A percentile compares a stretch with the other conserved stretches of the same genome.
These are phyloP conservation scores for Rhadinocentrus ornatus DNA, from an alignment of 2,797 vertebrate genomes.

Conservation along the genomic window DNA sequence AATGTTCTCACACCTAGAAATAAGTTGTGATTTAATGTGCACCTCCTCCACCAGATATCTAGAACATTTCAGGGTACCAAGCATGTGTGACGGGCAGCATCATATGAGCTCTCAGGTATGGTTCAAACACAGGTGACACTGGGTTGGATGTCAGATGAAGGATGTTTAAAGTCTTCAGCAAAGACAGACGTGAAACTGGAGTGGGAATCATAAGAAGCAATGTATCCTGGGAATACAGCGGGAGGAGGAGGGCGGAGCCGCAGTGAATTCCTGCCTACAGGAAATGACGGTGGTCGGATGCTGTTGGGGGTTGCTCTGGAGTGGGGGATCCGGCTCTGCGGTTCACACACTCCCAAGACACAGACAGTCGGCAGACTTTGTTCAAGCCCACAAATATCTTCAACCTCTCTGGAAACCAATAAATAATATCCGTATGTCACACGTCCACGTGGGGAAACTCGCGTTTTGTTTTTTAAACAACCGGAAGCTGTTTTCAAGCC, in stretches of 20 bases:
- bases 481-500: background rate
- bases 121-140: too few species aligned
- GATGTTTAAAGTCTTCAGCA: background rate
- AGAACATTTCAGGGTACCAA: too few species aligned
- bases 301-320: constrained; percentile 29
- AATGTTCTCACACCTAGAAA: too few species aligned
- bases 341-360: constrained; percentile 39
- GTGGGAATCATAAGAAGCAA: background rate
- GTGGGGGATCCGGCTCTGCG: constrained; percentile 38
- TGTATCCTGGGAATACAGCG: background rate
- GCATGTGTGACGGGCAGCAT: too few species aligned
- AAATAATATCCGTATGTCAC: background rate
- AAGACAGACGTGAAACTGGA: background rate
- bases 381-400: fast-evolving
- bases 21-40: too few species aligned
- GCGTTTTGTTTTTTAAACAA: background rate
- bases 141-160: too few species aligned
- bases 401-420: background rate
- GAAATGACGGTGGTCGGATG: constrained; percentile 56
- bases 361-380: background rate
- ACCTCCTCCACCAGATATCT: too few species aligned
- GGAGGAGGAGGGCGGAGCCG: constrained; percentile 13
- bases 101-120: too few species aligned
- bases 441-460: background rate
- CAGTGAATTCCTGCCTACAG: constrained; percentile 39